phyloP scores from a whole-genome alignment of 2,113 vertebrate species.

The Poeciliopsis retropinna region DNA sequence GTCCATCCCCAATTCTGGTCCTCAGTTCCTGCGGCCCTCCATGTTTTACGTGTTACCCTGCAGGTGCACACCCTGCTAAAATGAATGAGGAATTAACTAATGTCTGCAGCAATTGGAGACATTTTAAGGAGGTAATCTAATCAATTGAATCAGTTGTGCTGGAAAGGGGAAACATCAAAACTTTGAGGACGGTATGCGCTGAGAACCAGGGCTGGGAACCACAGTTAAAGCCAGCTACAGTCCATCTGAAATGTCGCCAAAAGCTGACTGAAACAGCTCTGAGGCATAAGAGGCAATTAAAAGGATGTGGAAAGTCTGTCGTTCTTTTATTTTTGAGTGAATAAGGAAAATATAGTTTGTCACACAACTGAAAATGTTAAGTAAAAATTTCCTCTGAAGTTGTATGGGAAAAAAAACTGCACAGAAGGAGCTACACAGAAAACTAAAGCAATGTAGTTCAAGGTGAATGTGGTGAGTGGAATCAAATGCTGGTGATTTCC shows the following conservation, averaged over 20 bases:
- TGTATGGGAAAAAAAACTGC: not conserved
- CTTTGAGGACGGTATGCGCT: no score
- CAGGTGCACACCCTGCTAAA: no score
- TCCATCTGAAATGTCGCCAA: slow-evolving; percentile 50
- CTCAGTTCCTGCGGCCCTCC: no score
- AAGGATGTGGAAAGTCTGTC: slow-evolving; percentile 10
- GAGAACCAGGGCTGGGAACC: not conserved
- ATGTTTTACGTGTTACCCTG: no score
- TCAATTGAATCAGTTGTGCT: no score
- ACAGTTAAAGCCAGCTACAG: slow-evolving; percentile 53
- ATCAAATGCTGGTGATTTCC: slow-evolving; percentile 56
- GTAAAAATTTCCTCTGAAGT: not conserved
- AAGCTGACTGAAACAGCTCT: slow-evolving; percentile 63
- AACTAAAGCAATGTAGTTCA: slow-evolving; percentile 30
- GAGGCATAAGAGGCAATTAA: slow-evolving; percentile 42
- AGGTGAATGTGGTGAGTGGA: slow-evolving; percentile 48
- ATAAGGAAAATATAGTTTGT: not conserved
- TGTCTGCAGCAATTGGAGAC: no score
- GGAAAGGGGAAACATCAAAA: no score
- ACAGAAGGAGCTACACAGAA: slow-evolving; percentile 3
- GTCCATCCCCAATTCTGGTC: no score
- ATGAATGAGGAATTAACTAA: no score
- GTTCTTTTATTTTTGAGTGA: slow-evolving; percentile 44
- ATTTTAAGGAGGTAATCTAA: no score
- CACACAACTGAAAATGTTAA: not conserved